Base-by-base conservation (phyloP, 2,888 invertebrate species). In the Eumerus sabulonum region DNA sequence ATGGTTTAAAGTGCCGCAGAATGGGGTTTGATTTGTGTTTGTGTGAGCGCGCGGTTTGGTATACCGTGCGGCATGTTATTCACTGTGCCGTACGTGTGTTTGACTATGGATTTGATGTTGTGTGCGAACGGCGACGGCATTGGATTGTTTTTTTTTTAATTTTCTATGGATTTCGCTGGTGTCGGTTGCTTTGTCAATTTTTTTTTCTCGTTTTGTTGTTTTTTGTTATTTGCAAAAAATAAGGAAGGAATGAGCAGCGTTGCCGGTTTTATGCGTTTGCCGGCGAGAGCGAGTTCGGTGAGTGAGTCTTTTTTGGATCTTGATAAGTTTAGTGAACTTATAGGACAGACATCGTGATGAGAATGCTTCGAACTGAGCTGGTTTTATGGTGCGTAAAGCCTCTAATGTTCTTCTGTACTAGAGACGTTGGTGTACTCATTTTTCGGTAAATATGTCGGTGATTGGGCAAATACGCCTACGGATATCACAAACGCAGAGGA, bases 91-190 rank as follows among this genome's bases (percentile, higher is more conserved):
- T 40, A 50, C n/a, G 18, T 54, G 27, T 35, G 27, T n/a, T 4
- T 51, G 27, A 7, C 36, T 16, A 40, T 17, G 17, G 27, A 27
- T 27, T 27, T 27, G 27, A 27, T 62, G 62, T 42, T 19, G 62
- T 71, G 68, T 74, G 68, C 45, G 50, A 56, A 74, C 56, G 79
- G 79, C 74, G 74, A 74, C 79, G 79, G 68, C 74, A 74, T 74
- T 79, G 79, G 72, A 64, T 63, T 67, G 64, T 77, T 67, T 73
- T 66, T 59, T 53, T 54, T 42, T 47, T 40, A 11, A 5, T 7
- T 40, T 40, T n/a, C n/a, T n/a, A n/a, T n/a, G n/a, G n/a, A n/a
- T n/a, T 27, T 27, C 57, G 48, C 53, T 68, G 40, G 11, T 16
- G 63, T 57, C 62, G 63, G 71, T 77, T 36, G 73, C 64, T 74